Percentiles rank a stretch among this genome's conserved stretches.
Conservation (phyloP, 2,888 invertebrate species). For the Sacculina carcini region DNA sequence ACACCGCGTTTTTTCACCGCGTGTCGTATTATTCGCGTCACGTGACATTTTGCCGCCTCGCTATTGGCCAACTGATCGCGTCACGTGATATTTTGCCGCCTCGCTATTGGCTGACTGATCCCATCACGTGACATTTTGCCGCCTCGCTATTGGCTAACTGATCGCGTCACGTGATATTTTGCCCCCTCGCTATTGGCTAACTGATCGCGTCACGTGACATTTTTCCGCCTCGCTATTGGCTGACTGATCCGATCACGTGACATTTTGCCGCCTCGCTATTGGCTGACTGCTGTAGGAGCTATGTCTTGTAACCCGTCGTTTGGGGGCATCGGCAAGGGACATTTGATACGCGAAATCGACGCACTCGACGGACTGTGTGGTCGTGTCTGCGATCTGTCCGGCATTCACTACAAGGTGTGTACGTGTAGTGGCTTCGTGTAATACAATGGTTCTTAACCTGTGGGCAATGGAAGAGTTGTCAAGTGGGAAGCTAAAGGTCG, state of each 20-base stretch:
- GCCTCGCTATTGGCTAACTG: constrained; percentile 5
- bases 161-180: not conserved
- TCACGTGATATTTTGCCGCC: no score
- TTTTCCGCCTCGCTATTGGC: constrained; percentile 10
- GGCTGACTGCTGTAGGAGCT: constrained; percentile 30
- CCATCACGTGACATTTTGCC: not conserved
- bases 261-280: not conserved
- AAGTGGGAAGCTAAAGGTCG: no score
- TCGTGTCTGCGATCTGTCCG: constrained; percentile 50
- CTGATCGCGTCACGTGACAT: constrained; percentile 8
- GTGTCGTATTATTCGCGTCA: no score
- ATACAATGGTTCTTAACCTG: no score
- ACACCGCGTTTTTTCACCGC: no score
- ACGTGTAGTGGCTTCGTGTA: no score
- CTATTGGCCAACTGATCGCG: no score
- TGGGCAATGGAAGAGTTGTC: no score
- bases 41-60: no score
- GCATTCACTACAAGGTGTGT: constrained; percentile 42
- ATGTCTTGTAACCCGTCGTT: constrained; percentile 88
- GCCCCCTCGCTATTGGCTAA: constrained; percentile 1
- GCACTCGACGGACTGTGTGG: constrained; percentile 62
- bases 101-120: no score
- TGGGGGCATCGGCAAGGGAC: constrained; percentile 75
- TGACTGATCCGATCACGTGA: not conserved
- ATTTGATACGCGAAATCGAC: constrained; percentile 60